Percentiles rank a stretch among this genome's conserved stretches.
These are phyloP conservation scores for Sebastes diaconus DNA, from an alignment of 2,797 vertebrate genomes.

Conservation along the genomic window DNA sequence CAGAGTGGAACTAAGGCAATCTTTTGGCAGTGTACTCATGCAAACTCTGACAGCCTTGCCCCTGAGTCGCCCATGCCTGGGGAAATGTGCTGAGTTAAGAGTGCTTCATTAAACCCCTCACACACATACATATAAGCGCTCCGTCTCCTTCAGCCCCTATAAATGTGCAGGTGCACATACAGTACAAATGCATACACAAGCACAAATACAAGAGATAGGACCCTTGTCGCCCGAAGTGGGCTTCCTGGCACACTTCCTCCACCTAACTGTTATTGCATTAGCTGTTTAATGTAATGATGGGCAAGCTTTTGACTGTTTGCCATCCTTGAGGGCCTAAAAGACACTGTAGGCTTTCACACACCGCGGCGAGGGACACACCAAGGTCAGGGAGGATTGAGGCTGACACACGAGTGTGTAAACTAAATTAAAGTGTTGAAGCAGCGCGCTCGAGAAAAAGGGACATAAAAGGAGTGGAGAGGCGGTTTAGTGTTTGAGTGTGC, in stretches of 20 bases:
- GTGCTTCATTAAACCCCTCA: constrained; percentile 71
- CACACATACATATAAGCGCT: constrained; percentile 21
- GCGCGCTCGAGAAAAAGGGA: not conserved
- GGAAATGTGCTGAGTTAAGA: constrained; percentile 68
- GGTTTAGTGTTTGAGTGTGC: not conserved
- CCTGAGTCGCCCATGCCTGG: constrained; percentile 50
- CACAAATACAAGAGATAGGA: constrained; percentile 21
- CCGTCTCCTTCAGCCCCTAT: not conserved
- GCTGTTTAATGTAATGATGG: constrained; percentile 51
- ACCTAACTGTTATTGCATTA: constrained; percentile 62
- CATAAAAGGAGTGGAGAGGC: not conserved
- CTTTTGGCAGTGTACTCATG: constrained; percentile 52
- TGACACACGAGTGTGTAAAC: constrained; percentile 42
- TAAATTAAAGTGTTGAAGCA: constrained; percentile 38
- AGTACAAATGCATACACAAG: constrained; percentile 28
- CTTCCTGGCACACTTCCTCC: constrained; percentile 52
- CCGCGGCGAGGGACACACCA: constrained; percentile 20
- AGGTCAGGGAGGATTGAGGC: constrained; percentile 42
- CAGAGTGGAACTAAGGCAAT: constrained; percentile 43
- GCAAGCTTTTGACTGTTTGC: constrained; percentile 59
- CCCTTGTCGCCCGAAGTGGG: constrained; percentile 56
- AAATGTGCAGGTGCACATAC: constrained; percentile 53
- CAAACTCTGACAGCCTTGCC: constrained; percentile 49
- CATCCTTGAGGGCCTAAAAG: constrained; percentile 48
- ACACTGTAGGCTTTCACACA: constrained; percentile 37